These are phyloP conservation scores for Micromesistius poutassou DNA, from an alignment of 2,797 vertebrate species.

Conservation along the genomic window DNA sequence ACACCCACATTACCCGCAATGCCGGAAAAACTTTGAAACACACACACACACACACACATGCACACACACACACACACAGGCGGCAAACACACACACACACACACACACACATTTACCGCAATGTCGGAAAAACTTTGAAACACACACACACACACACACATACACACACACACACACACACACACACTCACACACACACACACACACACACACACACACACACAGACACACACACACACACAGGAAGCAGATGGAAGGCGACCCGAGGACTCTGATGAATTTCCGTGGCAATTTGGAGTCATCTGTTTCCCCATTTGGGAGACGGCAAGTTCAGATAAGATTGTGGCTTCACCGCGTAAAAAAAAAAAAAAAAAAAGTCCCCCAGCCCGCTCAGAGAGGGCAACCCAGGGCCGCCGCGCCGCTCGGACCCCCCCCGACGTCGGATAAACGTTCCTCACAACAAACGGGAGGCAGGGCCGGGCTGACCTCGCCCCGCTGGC, in stretches of 20 bases:
- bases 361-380: too few species aligned
- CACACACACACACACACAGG: too few species aligned
- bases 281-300: conserved; percentile 45
- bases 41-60: too few species aligned
- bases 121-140: too few species aligned
- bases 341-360: conserved; percentile 14
- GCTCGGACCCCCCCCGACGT: too few species aligned
- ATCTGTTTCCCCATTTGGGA: conserved; percentile 37
- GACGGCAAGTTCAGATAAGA: conserved; percentile 33
- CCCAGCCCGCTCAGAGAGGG: neutral
- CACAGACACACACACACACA: neutral
- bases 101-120: neutral
- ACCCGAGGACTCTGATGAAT: conserved; percentile 56
- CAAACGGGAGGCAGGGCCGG: too few species aligned
- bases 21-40: too few species aligned
- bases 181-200: conserved; percentile 6
- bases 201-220: conserved; percentile 14
- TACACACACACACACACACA: neutral
- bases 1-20: neutral
- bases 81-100: conserved; percentile 23
- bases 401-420: neutral
- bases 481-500: too few species aligned
- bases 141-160: conserved; percentile 15
- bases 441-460: too few species aligned
- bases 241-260: conserved; percentile 48